Conservation (phyloP, 2,888 invertebrate species). For the Prosapia bicincta region DNA sequence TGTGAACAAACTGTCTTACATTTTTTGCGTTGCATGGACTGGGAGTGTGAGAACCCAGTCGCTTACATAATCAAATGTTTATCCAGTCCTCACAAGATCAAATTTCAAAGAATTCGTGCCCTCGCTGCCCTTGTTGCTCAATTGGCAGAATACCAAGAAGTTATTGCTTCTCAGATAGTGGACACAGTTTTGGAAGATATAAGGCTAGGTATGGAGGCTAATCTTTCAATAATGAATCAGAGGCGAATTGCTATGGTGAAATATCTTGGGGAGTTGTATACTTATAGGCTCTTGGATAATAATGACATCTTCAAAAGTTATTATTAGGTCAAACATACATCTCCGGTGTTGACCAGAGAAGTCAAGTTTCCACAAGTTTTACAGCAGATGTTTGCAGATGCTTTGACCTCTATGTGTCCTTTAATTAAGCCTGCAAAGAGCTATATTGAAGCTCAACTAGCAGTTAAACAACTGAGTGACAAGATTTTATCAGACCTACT, state of each 20-base stretch:
- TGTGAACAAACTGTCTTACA: conserved; percentile 78
- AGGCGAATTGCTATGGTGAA: conserved; percentile 89
- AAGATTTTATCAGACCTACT: conserved; percentile 39
- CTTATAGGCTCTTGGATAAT: conserved; percentile 91
- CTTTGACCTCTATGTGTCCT: conserved; percentile 73
- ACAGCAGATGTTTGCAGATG: conserved; percentile 85
- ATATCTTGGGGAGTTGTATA: conserved; percentile 95
- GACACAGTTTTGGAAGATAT: conserved; percentile 96
- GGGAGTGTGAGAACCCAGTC: conserved; percentile 75
- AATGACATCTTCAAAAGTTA: conserved; percentile 76
- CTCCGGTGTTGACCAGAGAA: conserved; percentile 69
- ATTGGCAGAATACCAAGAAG: conserved; percentile 82
- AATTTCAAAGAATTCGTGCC: conserved; percentile 85
- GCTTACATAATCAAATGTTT: conserved; percentile 82
- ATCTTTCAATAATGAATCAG: conserved; percentile 90
- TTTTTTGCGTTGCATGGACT: conserved; percentile 84
- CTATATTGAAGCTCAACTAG: conserved; percentile 78
- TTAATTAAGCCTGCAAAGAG: conserved; percentile 71
- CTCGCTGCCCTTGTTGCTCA: conserved; percentile 88
- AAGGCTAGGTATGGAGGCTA: conserved; percentile 79
- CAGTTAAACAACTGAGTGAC: conserved; percentile 71
- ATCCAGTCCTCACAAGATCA: conserved; percentile 86
- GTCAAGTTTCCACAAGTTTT: conserved; percentile 83
- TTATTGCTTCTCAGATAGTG: conserved; percentile 85
- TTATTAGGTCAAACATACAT: conserved; percentile 75